Evolutionary conservation across 1,140 invertebrate species (phyloP), one percentile per base, ranked within the genome.

Genomic region (Schlechtendalia chinensis): DNA sequence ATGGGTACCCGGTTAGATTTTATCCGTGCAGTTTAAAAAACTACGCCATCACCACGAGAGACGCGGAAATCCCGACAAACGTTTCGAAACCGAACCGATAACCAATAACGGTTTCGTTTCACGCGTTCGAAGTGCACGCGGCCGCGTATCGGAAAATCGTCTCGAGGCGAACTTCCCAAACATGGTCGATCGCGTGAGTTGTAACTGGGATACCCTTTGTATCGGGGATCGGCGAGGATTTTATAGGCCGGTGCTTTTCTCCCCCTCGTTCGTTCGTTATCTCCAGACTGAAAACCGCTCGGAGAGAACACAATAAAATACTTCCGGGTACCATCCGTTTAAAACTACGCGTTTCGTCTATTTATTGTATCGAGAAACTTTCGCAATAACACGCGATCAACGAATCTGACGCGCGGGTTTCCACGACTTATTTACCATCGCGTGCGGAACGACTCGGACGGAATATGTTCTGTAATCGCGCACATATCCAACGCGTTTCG

Each of bases 291-390:
- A 59, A 75, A 75, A 58, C 72, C 10, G 54, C 58, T 39, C 11
- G 12, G 14, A 58, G 72, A 29, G 29, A 59, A 54, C 29, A 54
- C 29, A 75, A 75, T 75, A 75, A 75, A 75, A 39, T 75, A 75
- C 54, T 56, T n/a, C 29, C n/a, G 19, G 3, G 32, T 17, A 39
- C n/a, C 32, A 59, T 32, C 50, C 54, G 45, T 75, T 58, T 56
- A 58, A 45, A 75, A 75, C 24, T 58, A 14, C 53, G 39, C 45
- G 58, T 59, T 75, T n/a, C n/a, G n/a, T 75, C 16, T 75, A 58
- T 75, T 75, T 75, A 75, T 75, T 8, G n/a, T n/a, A 32, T 58
- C 14, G 53, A 39, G 29, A 59, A 75, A 75, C 72, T 75, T 75
- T 75, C 22, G 19, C 54, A 75, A 75, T 75, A 75, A 74, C 27